These are phyloP conservation scores for Microctenopoma steveboyesi DNA, from an alignment of 2,797 vertebrate genomes.

Conservation along the genomic window DNA sequence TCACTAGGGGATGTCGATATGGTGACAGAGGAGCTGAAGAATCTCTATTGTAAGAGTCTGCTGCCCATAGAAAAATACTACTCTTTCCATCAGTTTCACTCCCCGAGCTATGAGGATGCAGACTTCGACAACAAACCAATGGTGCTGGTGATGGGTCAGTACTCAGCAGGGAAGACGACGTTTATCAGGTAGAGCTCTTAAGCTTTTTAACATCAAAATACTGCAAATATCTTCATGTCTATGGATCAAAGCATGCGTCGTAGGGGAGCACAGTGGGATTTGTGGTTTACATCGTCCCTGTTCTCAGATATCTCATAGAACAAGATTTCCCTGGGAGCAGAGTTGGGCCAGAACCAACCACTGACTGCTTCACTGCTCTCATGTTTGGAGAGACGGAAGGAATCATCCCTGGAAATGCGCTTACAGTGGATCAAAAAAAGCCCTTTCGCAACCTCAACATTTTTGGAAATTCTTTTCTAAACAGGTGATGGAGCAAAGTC, in stretches of 20 bases:
- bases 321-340: constrained; percentile 90
- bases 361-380: constrained; percentile 90
- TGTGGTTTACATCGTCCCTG: background rate
- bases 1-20: constrained; percentile 82
- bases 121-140: constrained; percentile 93
- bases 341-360: constrained; percentile 92
- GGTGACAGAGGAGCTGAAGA: constrained; percentile 88
- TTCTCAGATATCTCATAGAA: constrained; percentile 88
- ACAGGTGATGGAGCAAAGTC: constrained; percentile 80
- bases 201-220: background rate
- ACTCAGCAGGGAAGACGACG: constrained; percentile 92
- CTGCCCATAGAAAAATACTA: constrained; percentile 89
- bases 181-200: constrained; percentile 83
- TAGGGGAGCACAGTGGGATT: background rate
- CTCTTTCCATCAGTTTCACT: constrained; percentile 89
- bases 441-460: constrained; percentile 91
- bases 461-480: constrained; percentile 92
- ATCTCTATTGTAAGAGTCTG: constrained; percentile 86
- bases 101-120: constrained; percentile 87
- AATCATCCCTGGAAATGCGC: constrained; percentile 88
- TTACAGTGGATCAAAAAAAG: constrained; percentile 89
- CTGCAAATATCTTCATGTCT: background rate
- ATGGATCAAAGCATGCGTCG: background rate
- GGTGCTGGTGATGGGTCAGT: constrained; percentile 91
- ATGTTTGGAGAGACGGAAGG: constrained; percentile 88